phyloP scores from a whole-genome alignment of 1,140 invertebrate species.

The Charaxes varanes region DNA sequence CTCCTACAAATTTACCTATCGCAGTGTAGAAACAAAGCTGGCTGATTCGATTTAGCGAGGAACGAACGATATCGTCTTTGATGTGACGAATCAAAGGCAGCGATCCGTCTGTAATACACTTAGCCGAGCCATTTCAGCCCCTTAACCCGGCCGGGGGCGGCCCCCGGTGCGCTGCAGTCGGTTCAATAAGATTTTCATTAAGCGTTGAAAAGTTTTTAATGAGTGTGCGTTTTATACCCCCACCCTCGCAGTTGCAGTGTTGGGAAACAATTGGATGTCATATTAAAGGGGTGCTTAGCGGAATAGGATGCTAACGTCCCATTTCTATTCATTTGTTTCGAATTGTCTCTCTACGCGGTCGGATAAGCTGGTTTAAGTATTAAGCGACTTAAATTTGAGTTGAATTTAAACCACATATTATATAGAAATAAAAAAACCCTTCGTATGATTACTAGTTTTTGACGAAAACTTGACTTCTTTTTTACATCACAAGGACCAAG shows the following conservation, averaged over 20 bases:
- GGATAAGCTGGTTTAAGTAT: constrained; percentile 4
- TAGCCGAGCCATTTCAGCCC: constrained; percentile 60
- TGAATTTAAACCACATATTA: too few relatives aligned
- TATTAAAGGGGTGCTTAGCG: constrained; percentile 14
- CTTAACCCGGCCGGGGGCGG: constrained; percentile 20
- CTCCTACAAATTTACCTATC: constrained; percentile 27
- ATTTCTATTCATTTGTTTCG: constrained; percentile 13
- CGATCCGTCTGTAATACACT: constrained; percentile 67
- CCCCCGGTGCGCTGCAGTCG: constrained; percentile 42
- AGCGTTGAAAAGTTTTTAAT: constrained; percentile 66
- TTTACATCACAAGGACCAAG: too few relatives aligned
- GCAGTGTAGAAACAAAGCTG: constrained; percentile 60
- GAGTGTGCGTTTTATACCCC: constrained; percentile 43
- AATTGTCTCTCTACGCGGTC: constrained; percentile 2
- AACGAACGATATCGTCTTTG: constrained; percentile 65
- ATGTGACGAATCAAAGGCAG: constrained; percentile 71
- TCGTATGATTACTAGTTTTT: too few relatives aligned
- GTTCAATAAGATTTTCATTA: constrained; percentile 71
- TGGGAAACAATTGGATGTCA: constrained; percentile 16
- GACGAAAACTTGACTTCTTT: too few relatives aligned
- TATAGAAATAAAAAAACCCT: too few relatives aligned
- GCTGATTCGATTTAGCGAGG: constrained; percentile 63
- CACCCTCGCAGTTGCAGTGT: constrained; percentile 21
- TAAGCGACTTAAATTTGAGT: neutral
- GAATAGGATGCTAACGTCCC: constrained; percentile 7